Evolutionary conservation across 2,113 vertebrate species (phyloP).

Genomic region (Nipponia nippon): DNA sequence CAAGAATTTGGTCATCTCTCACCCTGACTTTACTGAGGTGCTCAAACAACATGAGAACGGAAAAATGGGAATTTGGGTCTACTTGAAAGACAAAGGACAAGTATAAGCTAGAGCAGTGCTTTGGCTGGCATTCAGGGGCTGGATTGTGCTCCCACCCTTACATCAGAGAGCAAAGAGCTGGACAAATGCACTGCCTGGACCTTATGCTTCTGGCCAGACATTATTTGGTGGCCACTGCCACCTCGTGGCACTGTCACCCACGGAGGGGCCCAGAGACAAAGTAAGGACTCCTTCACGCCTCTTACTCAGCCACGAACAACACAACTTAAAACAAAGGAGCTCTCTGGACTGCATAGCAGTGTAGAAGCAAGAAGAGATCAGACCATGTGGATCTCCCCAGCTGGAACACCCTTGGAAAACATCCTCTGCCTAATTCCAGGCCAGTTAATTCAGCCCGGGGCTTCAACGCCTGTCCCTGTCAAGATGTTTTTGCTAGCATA

Average conservation of each 20-base stretch:
- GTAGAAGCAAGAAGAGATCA: background rate
- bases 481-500: background rate
- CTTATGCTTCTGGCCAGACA: background rate
- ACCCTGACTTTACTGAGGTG: background rate
- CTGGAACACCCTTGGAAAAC: background rate
- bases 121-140: background rate
- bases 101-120: background rate
- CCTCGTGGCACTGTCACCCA: background rate
- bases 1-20: background rate
- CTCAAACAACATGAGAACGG: background rate
- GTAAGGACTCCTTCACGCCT: background rate
- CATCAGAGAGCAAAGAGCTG: background rate
- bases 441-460: background rate
- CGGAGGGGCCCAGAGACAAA: background rate
- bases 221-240: conserved; percentile 16
- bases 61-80: background rate
- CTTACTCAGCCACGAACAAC: background rate
- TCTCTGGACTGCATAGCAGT: background rate
- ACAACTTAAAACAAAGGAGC: background rate
- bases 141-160: background rate
- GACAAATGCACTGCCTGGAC: background rate
- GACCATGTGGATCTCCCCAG: background rate
- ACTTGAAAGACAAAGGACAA: background rate
- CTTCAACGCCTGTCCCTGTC: background rate
- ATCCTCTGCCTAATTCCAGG: background rate